Percentiles rank a stretch among this genome's conserved stretches.
phyloP scores from a whole-genome alignment of 2,113 vertebrate species.

The Hemicordylus capensis region DNA sequence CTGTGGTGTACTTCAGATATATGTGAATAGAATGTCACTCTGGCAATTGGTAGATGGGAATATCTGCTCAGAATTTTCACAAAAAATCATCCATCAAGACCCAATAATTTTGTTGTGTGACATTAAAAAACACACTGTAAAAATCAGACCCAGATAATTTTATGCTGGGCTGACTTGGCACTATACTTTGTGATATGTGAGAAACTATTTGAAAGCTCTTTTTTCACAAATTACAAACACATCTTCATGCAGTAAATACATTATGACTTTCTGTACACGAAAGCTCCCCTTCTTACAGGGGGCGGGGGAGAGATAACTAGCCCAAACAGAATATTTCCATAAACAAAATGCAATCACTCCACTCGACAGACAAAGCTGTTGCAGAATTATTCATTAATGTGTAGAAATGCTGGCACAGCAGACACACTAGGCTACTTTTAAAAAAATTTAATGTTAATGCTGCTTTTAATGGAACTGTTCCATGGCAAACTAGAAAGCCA shows the following conservation, averaged over 20 bases:
- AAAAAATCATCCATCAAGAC: neutral
- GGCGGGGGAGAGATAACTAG: too few relatives aligned
- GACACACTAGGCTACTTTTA: too few relatives aligned
- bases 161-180: neutral
- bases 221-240: neutral
- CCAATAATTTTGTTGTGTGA: neutral
- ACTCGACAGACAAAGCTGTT: slow-evolving; percentile 11
- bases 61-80: neutral
- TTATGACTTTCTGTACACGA: slow-evolving; percentile 33
- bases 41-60: neutral
- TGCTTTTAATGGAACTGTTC: slow-evolving; percentile 53
- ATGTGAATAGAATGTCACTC: neutral
- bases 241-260: slow-evolving; percentile 18
- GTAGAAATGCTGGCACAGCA: slow-evolving; percentile 23
- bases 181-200: neutral
- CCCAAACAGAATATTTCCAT: slow-evolving; percentile 19
- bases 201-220: neutral
- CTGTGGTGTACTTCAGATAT: too few relatives aligned
- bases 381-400: slow-evolving; percentile 35
- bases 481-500: slow-evolving; percentile 38
- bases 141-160: neutral
- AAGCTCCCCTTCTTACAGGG: slow-evolving; percentile 20
- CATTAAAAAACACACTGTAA: neutral
- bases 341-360: slow-evolving; percentile 12
- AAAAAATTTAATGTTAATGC: too few relatives aligned